Percentiles rank a stretch among this genome's conserved stretches.
Evolutionary conservation across 1,140 invertebrate species (phyloP).

Genomic region (Belonocnema kinseyi): DNA sequence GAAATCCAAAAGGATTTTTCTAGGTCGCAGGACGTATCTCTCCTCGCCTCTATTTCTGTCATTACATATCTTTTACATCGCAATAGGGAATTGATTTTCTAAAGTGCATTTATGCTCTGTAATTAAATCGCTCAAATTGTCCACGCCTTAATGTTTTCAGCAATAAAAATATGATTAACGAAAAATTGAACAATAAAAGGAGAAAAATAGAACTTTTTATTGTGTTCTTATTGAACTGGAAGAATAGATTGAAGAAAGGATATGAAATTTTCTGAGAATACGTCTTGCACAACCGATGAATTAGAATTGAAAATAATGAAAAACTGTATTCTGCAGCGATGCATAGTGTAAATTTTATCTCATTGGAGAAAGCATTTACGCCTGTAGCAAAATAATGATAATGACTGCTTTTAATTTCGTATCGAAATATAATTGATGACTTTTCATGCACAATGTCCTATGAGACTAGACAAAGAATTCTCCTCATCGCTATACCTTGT

Average conservation of each 20-base stretch:
- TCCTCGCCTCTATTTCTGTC: not conserved
- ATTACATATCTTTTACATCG: not conserved
- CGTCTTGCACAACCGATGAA: conserved; percentile 11
- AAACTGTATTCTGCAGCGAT: conserved; percentile 26
- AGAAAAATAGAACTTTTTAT: not conserved
- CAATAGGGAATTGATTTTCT: no score
- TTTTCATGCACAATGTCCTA: no score
- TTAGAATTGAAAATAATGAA: not conserved
- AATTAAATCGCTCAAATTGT: conserved; percentile 4
- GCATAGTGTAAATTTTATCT: conserved; percentile 36
- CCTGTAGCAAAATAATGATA: conserved; percentile 48
- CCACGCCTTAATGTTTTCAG: not conserved
- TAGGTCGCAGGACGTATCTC: not conserved
- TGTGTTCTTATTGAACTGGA: not conserved
- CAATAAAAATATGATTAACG: not conserved
- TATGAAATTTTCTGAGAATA: conserved; percentile 1
- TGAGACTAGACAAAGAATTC: no score
- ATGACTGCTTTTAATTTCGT: conserved; percentile 40
- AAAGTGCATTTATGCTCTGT: not conserved
- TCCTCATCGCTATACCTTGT: conserved; percentile 40
- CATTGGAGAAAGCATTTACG: conserved; percentile 57
- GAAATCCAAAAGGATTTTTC: not conserved
- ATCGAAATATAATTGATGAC: conserved; percentile 20
- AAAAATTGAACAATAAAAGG: not conserved
- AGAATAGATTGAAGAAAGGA: conserved; percentile 4